Evolutionary conservation across 1,140 invertebrate species (phyloP).

Genomic region (Penaeus japonicus): DNA sequence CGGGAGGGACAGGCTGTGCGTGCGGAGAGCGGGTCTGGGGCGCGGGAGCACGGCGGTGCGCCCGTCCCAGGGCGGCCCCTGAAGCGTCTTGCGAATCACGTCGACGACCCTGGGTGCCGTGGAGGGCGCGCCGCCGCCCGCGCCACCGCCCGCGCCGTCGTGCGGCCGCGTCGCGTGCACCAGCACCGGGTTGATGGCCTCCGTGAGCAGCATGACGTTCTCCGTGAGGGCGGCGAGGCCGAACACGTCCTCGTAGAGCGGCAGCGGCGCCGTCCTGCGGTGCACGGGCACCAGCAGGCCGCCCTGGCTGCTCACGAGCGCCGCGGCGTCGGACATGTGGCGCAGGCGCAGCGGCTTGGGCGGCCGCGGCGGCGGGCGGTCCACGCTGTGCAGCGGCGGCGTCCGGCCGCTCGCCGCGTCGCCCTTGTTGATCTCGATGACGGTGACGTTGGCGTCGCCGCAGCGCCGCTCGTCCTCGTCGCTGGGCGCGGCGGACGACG

Average conservation of each 20-base stretch:
- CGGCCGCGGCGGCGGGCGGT: slow-evolving; percentile 38
- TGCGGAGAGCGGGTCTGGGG: slow-evolving; percentile 25
- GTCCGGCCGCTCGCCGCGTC: neutral
- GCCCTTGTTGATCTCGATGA: slow-evolving; percentile 57
- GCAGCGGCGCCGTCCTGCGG: slow-evolving; percentile 14
- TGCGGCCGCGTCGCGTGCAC: slow-evolving; percentile 26
- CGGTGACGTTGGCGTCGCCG: slow-evolving; percentile 53
- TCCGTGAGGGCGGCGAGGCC: slow-evolving; percentile 52
- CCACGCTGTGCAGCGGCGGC: slow-evolving; percentile 17
- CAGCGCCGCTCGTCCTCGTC: slow-evolving; percentile 41
- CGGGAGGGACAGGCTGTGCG: slow-evolving; percentile 41
- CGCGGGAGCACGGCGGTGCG: slow-evolving; percentile 4
- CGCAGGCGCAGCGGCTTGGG: slow-evolving; percentile 53
- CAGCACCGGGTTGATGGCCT: slow-evolving; percentile 56
- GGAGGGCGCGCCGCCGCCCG: neutral
- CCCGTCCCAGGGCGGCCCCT: slow-evolving; percentile 24
- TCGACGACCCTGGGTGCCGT: slow-evolving; percentile 16
- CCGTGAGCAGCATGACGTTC: slow-evolving; percentile 52
- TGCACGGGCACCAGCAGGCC: slow-evolving; percentile 41
- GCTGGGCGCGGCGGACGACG: slow-evolving; percentile 38
- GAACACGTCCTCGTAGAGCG: slow-evolving; percentile 51
- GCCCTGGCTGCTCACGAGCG: slow-evolving; percentile 18
- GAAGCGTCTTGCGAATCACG: slow-evolving; percentile 20
- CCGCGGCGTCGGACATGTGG: slow-evolving; percentile 45
- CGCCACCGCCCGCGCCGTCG: neutral